phyloP scores from a whole-genome alignment of 2,113 vertebrate genomes.

The Indicator maculatus region DNA sequence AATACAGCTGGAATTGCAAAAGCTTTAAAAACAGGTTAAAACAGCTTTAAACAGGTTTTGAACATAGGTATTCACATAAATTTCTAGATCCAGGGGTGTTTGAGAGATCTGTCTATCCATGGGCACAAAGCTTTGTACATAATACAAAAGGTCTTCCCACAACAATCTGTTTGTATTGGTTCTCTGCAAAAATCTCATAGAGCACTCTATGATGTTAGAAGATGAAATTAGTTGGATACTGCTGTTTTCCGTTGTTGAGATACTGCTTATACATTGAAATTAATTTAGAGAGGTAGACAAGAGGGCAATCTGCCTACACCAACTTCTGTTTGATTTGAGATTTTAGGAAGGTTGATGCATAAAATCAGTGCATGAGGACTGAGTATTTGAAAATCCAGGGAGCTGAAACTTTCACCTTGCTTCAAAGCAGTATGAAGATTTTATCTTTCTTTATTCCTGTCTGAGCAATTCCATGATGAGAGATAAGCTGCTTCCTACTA shows the following conservation, averaged over 20 bases:
- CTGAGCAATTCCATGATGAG: background rate
- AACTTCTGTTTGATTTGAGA: background rate
- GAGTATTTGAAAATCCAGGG: background rate
- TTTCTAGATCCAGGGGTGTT: background rate
- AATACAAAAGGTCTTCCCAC: background rate
- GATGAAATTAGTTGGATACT: background rate
- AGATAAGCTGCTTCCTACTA: background rate
- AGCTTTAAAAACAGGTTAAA: background rate
- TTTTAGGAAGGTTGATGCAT: background rate
- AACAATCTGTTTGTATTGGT: background rate
- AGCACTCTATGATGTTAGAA: background rate
- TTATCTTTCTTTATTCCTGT: background rate
- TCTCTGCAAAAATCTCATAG: background rate
- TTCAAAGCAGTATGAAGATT: background rate
- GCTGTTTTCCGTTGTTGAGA: background rate
- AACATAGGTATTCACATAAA: background rate
- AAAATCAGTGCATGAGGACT: background rate
- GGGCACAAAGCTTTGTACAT: background rate
- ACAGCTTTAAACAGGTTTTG: background rate
- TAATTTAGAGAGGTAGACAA: background rate
- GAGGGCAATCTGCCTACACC: background rate
- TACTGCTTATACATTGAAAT: background rate
- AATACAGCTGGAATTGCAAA: background rate
- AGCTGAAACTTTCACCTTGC: background rate
- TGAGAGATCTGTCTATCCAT: background rate